These are phyloP conservation scores for Actinernus sp. DNA, from an alignment of 92 coral and sea anemone genomes.

Conservation along the genomic window DNA sequence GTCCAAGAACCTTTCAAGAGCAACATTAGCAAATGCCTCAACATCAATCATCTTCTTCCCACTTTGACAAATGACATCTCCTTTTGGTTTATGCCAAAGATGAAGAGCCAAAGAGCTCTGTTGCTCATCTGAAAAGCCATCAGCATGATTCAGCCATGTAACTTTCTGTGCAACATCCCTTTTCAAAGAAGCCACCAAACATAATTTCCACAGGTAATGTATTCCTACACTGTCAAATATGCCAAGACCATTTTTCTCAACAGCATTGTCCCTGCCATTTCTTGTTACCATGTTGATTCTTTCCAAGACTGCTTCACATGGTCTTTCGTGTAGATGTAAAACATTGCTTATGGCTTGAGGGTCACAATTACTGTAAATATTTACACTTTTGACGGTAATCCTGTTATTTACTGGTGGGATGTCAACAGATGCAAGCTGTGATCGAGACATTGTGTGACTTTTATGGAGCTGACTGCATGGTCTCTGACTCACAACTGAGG, in stretches of 20 bases:
- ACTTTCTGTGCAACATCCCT: not conserved
- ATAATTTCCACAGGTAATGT: not conserved
- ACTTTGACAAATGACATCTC: constrained; percentile 1
- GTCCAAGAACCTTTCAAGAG: constrained; percentile 25
- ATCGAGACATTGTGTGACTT: not conserved
- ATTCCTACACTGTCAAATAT: constrained; percentile 1
- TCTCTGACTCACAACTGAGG: not conserved
- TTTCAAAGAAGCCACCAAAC: constrained; percentile 2
- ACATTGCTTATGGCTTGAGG: not conserved
- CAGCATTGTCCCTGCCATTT: not conserved
- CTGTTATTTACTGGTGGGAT: constrained; percentile 1
- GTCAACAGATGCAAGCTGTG: not conserved
- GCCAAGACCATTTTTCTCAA: not conserved
- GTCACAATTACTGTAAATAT: no score
- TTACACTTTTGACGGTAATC: no score
- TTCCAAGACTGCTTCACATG: not conserved
- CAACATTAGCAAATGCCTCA: constrained; percentile 8
- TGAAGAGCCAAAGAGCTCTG: not conserved
- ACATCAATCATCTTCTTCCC: constrained; percentile 32
- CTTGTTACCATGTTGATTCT: not conserved
- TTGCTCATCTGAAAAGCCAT: constrained; percentile 5
- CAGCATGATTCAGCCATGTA: not conserved
- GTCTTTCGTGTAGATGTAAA: not conserved
- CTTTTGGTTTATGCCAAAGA: constrained; percentile 2
- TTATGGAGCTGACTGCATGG: not conserved